Conservation (phyloP, 2,888 invertebrate species). For the Tetanocera ferruginea region DNA sequence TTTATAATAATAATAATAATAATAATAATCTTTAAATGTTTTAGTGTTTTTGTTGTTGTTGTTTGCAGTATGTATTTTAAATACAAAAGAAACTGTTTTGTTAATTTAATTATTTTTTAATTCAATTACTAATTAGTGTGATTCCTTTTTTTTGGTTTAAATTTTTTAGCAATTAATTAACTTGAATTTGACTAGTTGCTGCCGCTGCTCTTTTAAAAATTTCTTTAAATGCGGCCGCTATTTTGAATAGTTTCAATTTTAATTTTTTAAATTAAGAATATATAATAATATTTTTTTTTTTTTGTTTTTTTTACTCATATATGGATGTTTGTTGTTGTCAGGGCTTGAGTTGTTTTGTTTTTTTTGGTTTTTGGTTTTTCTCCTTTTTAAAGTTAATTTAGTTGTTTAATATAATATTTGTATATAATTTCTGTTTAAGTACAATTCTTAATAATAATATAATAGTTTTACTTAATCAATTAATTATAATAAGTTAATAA, state of each 20-base stretch:
- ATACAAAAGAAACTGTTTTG: slow-evolving; percentile 51
- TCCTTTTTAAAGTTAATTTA: slow-evolving; percentile 28
- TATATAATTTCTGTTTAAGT: slow-evolving; percentile 37
- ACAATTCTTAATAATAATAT: slow-evolving; percentile 42
- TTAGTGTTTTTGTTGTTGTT: slow-evolving; percentile 19
- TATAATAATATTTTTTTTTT: slow-evolving; percentile 35
- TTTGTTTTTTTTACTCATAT: slow-evolving; percentile 42
- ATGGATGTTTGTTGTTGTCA: slow-evolving; percentile 49
- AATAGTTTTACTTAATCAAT: slow-evolving; percentile 46
- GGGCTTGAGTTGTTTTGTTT: slow-evolving; percentile 45
- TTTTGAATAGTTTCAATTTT: slow-evolving; percentile 43
- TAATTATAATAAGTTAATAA: slow-evolving; percentile 45
- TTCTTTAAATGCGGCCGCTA: slow-evolving; percentile 18
- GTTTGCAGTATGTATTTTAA: slow-evolving; percentile 44
- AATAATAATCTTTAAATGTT: slow-evolving; percentile 38
- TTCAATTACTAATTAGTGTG: slow-evolving; percentile 11
- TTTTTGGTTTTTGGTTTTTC: slow-evolving; percentile 37
- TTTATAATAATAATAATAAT: slow-evolving; percentile 33
- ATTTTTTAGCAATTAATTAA: slow-evolving; percentile 55
- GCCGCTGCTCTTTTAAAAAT: slow-evolving; percentile 41
- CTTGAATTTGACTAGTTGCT: slow-evolving; percentile 68
- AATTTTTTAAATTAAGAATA: slow-evolving; percentile 41
- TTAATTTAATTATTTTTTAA: slow-evolving; percentile 42
- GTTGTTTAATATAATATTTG: slow-evolving; percentile 43
- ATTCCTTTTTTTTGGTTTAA: slow-evolving; percentile 22